Conservation (phyloP, 2,888 invertebrate species). For the Lasioglossum zephyrum region DNA sequence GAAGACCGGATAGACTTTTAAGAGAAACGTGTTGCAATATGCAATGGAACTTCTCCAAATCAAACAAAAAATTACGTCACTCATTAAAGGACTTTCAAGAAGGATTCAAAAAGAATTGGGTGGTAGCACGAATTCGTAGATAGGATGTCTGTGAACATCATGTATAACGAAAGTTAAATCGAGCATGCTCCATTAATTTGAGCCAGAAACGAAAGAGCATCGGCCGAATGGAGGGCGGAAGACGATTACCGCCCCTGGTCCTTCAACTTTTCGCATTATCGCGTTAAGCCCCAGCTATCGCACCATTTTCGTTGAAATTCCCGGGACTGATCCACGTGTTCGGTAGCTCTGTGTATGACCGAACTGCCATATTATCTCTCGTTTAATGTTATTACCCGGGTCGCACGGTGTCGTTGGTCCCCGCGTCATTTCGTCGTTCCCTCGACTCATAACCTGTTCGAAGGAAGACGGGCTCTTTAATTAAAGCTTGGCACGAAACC, state of each 20-base stretch:
- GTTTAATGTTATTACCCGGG: slow-evolving; percentile 68
- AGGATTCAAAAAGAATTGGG: neutral
- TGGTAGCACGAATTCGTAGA: neutral
- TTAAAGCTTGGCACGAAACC: slow-evolving; percentile 66
- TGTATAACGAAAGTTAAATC: neutral
- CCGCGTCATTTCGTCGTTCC: slow-evolving; percentile 64
- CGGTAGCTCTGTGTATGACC: slow-evolving; percentile 48
- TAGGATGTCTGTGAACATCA: neutral
- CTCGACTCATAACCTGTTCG: slow-evolving; percentile 68
- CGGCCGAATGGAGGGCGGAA: neutral
- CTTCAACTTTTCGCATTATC: slow-evolving; percentile 43
- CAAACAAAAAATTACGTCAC: neutral
- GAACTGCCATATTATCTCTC: slow-evolving; percentile 67
- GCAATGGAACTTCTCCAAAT: neutral
- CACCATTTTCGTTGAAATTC: slow-evolving; percentile 53
- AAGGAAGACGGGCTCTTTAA: slow-evolving; percentile 71
- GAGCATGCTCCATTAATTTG: neutral
- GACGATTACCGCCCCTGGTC: neutral
- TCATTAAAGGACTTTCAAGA: neutral
- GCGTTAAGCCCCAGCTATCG: slow-evolving; percentile 13
- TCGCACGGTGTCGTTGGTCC: slow-evolving; percentile 61
- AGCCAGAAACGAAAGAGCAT: neutral
- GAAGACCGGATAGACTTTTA: too few relatives aligned
- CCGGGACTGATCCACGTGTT: slow-evolving; percentile 19
- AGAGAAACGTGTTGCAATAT: neutral